phyloP scores from a whole-genome alignment of 2,113 vertebrate genomes.

The Balaeniceps rex region DNA sequence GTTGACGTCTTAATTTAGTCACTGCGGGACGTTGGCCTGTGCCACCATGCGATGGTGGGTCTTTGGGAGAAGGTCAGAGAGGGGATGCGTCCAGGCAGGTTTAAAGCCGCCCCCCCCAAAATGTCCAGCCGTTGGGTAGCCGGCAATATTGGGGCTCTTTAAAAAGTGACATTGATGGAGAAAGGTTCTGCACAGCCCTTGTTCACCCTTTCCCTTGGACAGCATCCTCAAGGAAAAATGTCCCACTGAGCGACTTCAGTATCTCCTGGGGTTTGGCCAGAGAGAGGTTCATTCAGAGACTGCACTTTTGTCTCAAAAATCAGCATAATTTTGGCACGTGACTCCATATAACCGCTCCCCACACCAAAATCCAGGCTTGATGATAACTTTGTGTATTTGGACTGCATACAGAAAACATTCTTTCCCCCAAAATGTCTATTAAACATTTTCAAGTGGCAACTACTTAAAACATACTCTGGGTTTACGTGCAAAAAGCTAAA shows the following conservation, averaged over 20 bases:
- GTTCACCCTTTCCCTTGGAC: neutral
- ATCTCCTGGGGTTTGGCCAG: neutral
- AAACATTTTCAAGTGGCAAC: neutral
- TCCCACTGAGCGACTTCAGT: neutral
- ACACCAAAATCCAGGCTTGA: neutral
- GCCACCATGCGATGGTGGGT: fast-evolving
- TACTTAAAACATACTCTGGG: neutral
- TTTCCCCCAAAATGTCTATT: neutral
- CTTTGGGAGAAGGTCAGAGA: neutral
- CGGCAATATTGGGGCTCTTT: neutral
- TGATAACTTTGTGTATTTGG: neutral
- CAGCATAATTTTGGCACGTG: neutral
- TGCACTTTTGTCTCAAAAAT: neutral
- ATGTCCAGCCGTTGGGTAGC: neutral
- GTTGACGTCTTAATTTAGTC: neutral
- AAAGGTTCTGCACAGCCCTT: neutral
- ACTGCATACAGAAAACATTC: neutral
- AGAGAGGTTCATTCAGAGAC: neutral
- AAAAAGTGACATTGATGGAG: neutral
- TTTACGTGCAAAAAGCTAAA: neutral
- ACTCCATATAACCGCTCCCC: neutral
- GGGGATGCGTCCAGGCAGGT: neutral
- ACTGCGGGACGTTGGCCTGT: neutral
- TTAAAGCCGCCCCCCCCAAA: neutral
- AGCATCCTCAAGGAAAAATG: neutral